Base-by-base conservation (phyloP, 2,888 invertebrate genomes). In the Euplexia lucipara region DNA sequence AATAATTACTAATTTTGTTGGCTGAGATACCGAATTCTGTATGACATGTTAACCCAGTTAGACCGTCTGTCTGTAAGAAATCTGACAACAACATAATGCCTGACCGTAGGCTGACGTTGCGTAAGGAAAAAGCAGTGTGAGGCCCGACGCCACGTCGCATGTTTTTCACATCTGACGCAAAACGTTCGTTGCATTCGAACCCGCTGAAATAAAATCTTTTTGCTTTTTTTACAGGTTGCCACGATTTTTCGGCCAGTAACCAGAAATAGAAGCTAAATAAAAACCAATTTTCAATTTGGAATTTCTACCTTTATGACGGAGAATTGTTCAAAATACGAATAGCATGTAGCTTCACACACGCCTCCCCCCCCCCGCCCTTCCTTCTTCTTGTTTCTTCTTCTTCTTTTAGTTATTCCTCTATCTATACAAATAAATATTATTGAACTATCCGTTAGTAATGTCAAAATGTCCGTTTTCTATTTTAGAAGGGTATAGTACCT, bases 31-130 rank as follows among this genome's bases (percentile, higher is more conserved):
- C 41, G 10, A 64, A 71, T 41, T 71, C 18, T 42, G 3, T 22
- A 45, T 18, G 41, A 35, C 34, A 45, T n/a, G 54, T 42, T 41
- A 56, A 69, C 65, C 65, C 54, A 65, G 47, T 72, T 64, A 58
- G 37, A 37, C n/a, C 52, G 30, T 41, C 39, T 37, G 65, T 30
- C 56, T 47, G 68, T 62, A 45, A 30, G 39, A 2, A 42, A 42
- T 37, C 6, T 69, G 68, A 72, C 42, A 69, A 30, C 41, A 14
- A 48, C 53, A 65, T 64, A 54, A 72, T 48, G 32, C 14, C 37
- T 26, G 22, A 35, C 20, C 26, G 7, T 26, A 14, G 37, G 26
- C 20, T 51, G 9, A 18, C 22, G 35, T 61, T 63, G 16, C 39
- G 47, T 32, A 47, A 48, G 35, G 3, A 52, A 47, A 70, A 53